Percentiles rank a stretch among this genome's conserved stretches.
Conservation (phyloP, 1,140 invertebrate genomes). For the Stratiolaelaps scimitus region DNA sequence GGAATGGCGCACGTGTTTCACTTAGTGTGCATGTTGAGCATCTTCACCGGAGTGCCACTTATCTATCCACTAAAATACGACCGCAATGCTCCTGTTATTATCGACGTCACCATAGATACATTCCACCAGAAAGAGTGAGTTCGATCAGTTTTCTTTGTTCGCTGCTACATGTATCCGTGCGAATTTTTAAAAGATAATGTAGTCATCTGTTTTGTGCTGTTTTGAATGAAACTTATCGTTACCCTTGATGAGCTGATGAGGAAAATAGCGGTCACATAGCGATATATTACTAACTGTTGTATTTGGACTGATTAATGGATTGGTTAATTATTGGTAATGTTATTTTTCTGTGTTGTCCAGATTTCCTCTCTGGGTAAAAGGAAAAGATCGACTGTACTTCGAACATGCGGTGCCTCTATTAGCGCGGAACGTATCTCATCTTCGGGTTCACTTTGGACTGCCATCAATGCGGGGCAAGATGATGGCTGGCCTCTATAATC, state of each 20-base stretch:
- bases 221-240: not conserved
- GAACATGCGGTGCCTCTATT: conserved; percentile 10
- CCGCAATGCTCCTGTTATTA: not conserved
- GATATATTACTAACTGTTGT: too few species aligned
- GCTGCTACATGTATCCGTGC: too few species aligned
- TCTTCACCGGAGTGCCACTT: conserved; percentile 14
- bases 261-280: too few species aligned
- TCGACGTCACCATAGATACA: not conserved
- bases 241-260: not conserved
- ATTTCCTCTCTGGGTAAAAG: conserved; percentile 6
- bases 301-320: too few species aligned
- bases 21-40: not conserved
- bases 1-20: conserved; percentile 11
- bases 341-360: not conserved
- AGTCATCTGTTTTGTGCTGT: not conserved
- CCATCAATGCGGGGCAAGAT: conserved; percentile 10
- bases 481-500: conserved; percentile 18
- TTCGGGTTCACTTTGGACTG: conserved; percentile 8
- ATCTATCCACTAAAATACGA: conserved; percentile 13
- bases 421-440: not conserved
- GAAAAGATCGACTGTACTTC: conserved; percentile 23
- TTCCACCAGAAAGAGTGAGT: conserved; percentile 28
- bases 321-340: not conserved
- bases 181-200: not conserved
- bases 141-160: not conserved